Conservation (phyloP, 2,888 invertebrate species). For the Ophion ventricosus region DNA sequence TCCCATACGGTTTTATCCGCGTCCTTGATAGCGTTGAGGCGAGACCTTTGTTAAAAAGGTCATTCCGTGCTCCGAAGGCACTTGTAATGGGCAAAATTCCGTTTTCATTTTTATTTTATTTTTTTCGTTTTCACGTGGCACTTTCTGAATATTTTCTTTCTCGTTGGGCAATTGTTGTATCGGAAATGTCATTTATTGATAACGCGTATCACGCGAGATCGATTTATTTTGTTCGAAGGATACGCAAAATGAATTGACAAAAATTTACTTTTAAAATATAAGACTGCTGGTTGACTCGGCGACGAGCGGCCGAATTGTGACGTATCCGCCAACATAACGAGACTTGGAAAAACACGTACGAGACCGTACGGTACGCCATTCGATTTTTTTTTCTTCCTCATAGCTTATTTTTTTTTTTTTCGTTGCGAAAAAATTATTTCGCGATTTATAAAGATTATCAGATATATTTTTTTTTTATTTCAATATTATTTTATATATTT, state of each 20-base stretch:
- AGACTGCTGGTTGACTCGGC: not conserved
- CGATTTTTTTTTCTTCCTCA: not conserved
- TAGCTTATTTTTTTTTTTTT: not conserved
- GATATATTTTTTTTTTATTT: not conserved
- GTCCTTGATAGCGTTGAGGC: not conserved
- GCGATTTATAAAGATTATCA: not conserved
- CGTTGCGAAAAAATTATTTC: not conserved
- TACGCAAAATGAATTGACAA: not conserved
- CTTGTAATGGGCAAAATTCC: not conserved
- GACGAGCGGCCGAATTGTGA: not conserved
- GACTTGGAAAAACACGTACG: not conserved
- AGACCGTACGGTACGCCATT: not conserved
- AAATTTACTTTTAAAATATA: not conserved
- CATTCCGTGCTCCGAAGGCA: not conserved
- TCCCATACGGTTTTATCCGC: not conserved
- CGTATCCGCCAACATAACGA: not conserved
- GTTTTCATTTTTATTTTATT: not conserved
- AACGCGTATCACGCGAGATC: not conserved
- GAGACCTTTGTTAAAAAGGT: conserved; percentile 7
- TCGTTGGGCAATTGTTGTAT: not conserved
- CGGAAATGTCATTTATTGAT: not conserved
- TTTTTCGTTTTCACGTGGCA: not conserved
- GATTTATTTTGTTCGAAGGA: not conserved
- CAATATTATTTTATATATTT: conserved; percentile 1
- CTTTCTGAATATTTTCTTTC: not conserved